Conservation (phyloP, 1,140 invertebrate genomes). For the Trigoniulus corallinus region DNA sequence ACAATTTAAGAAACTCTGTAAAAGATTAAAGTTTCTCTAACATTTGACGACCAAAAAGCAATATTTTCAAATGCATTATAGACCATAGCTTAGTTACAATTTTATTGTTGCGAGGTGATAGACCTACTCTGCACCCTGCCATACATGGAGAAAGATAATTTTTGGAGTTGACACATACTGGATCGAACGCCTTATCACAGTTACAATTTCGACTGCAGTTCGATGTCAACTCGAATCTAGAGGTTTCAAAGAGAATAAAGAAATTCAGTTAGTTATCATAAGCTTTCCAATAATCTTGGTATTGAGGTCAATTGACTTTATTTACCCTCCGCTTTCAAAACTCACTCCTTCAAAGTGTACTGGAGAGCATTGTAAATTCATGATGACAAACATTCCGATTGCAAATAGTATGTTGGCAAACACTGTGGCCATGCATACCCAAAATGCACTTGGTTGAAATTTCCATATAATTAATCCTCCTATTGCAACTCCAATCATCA, state of each 20-base stretch:
- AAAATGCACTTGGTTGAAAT: too few species aligned
- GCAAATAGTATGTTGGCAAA: constrained; percentile 14
- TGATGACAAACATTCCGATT: constrained; percentile 15
- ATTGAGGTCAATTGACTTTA: too few species aligned
- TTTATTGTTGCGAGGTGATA: constrained; percentile 9
- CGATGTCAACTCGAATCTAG: neutral
- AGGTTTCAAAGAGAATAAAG: too few species aligned
- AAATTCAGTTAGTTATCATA: too few species aligned
- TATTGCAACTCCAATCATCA: too few species aligned
- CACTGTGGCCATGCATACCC: neutral
- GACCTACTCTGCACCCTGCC: too few species aligned
- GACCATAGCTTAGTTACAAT: neutral
- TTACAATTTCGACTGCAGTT: neutral
- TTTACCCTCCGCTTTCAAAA: neutral
- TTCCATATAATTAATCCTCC: neutral
- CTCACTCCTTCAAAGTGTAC: neutral
- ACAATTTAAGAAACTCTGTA: constrained; percentile 2
- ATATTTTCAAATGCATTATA: too few species aligned
- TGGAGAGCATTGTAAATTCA: neutral
- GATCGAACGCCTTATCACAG: constrained; percentile 9
- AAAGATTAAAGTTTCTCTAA: too few species aligned
- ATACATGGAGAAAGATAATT: neutral
- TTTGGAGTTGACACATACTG: constrained; percentile 12
- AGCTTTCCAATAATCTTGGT: too few species aligned
- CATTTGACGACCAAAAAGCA: too few species aligned